Base-by-base conservation (phyloP, 2,888 invertebrate genomes). In the Lochmaea capreae region DNA sequence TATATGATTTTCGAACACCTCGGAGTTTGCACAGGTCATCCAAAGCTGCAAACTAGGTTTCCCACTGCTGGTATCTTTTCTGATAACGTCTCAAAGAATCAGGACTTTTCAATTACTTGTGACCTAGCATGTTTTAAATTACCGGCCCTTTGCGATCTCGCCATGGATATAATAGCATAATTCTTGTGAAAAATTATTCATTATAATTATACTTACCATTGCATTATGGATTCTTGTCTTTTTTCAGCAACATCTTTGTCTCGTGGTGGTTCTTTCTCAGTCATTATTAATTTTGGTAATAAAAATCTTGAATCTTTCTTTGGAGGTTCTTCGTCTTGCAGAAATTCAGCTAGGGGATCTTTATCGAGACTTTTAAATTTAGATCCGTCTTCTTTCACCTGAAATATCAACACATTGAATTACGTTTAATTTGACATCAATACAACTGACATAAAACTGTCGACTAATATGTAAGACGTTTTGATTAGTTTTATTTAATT, bases 161-260 rank as follows among this genome's bases (percentile, higher is more conserved):
- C 33, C 8, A 5, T 39, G 8, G 33, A 39, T 39, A 39, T 39
- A 33, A 33, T 8, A 33, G 33, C 33, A 33, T 33, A 39, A 39
- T 39, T 9, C 1, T 39, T 6, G 33, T 9, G 33, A 8, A 5
- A 39, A 39, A 39, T 9, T 8, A 39, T 39, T 39, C 33, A 68
- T 39, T 43, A 42, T 22, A 6, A 10, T 9, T 42, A 22, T 9
- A 33, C 69, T 66, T 68, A 81, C 81, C 82, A 82, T 75, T 82
- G 72, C 74, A 82, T 79, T 14, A 82, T 66, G 6, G 80, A 76
- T 71, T 82, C 81, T 62, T 77, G 72, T 22, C 76, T 75, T 65
- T 79, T 70, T 22, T 69, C 66, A 12, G 70, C 67, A 1, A 77
- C 61, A 42, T 49, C 46, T 22, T 67, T 49, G 16, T 75, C 66